Evolutionary conservation across 1,140 invertebrate species (phyloP).

Genomic region (Vollenhovia emeryi): DNA sequence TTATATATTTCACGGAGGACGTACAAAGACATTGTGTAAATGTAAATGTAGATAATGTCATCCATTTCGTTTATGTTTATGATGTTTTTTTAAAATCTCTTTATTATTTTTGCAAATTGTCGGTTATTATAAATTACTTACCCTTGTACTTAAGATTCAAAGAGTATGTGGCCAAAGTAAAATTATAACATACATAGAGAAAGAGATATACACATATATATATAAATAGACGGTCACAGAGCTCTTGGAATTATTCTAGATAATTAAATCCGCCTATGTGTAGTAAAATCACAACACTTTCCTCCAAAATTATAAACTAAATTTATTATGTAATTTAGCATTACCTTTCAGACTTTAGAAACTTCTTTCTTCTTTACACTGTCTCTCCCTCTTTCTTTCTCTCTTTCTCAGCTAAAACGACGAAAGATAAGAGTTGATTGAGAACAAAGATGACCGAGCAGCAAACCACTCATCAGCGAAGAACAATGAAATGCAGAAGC

Average conservation of each 20-base stretch:
- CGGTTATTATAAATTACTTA: constrained; percentile 69
- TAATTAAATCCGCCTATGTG: constrained; percentile 64
- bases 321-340: constrained; percentile 80
- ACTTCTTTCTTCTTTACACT: constrained; percentile 75
- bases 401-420: constrained; percentile 76
- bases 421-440: constrained; percentile 76
- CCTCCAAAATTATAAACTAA: constrained; percentile 77
- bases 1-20: constrained; percentile 32
- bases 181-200: constrained; percentile 27
- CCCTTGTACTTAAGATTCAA: constrained; percentile 59
- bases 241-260: constrained; percentile 25
- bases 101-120: constrained; percentile 60
- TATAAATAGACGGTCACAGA: constrained; percentile 43
- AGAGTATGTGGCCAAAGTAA: constrained; percentile 55
- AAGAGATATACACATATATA: constrained; percentile 45
- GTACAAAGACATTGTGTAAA: constrained; percentile 32
- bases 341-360: constrained; percentile 78
- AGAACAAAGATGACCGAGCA: constrained; percentile 77
- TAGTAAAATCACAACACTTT: constrained; percentile 76
- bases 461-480: constrained; percentile 73
- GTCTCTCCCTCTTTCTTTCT: constrained; percentile 63
- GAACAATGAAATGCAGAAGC: constrained; percentile 78
- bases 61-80: constrained; percentile 39
- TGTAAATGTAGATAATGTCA: constrained; percentile 44
- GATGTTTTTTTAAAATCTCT: constrained; percentile 49